Evolutionary conservation across 64 coral and sea anemone genomes (phyloP).

Genomic region (Orbicella faveolata): DNA sequence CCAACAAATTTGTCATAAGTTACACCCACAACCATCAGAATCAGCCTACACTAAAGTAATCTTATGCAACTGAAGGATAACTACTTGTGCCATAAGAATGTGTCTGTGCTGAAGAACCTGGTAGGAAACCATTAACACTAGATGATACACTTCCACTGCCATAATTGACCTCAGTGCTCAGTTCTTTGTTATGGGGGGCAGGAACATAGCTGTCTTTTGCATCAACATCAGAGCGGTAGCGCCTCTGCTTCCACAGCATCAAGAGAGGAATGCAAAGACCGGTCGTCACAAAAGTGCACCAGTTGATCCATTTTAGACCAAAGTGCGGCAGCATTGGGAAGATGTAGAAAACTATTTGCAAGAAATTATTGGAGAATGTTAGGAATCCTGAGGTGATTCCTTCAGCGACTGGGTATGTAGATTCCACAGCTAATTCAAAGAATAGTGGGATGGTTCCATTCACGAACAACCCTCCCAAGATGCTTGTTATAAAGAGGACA

Average conservation of each 20-base stretch:
- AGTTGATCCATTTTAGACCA: conserved; percentile 95
- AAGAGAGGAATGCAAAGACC: conserved; percentile 70
- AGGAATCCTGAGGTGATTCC: conserved; percentile 87
- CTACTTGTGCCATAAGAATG: no score
- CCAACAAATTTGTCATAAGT: no score
- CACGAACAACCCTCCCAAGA: conserved; percentile 87
- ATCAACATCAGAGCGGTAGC: conserved; percentile 84
- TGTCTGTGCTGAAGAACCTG: not conserved
- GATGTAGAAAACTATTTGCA: conserved; percentile 92
- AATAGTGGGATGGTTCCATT: conserved; percentile 96
- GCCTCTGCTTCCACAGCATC: conserved; percentile 69
- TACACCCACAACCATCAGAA: not conserved
- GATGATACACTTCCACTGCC: not conserved
- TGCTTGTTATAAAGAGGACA: conserved; percentile 75
- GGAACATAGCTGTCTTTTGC: conserved; percentile 56
- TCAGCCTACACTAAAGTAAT: not conserved
- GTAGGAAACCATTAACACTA: not conserved
- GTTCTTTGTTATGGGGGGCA: conserved; percentile 27
- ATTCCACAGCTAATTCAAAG: conserved; percentile 94
- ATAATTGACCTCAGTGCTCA: conserved; percentile 24
- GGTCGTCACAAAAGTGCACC: conserved; percentile 82
- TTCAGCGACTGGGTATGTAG: conserved; percentile 92
- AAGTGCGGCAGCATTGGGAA: conserved; percentile 92
- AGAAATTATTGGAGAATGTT: conserved; percentile 90
- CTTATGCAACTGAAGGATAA: not conserved